phyloP scores from a whole-genome alignment of 2,113 vertebrate genomes.

The Ageneiosus marmoratus region DNA sequence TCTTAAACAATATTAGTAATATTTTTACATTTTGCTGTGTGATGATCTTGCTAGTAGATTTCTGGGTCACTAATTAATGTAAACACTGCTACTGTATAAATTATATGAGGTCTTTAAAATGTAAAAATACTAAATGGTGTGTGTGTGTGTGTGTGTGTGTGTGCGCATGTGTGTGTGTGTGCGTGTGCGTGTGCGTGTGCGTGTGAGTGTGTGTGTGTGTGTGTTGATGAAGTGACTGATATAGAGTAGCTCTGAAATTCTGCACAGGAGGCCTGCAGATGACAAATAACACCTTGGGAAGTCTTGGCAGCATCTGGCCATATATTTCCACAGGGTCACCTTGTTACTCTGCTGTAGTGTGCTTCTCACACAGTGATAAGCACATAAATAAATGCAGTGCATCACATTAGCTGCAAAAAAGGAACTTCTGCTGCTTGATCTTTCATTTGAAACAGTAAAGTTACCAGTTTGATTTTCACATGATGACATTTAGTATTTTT shows the following conservation, averaged over 20 bases:
- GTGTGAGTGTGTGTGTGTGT: constrained; percentile 24
- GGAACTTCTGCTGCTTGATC: not conserved
- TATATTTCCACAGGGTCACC: constrained; percentile 59
- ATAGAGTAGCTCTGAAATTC: constrained; percentile 52
- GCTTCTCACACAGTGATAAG: constrained; percentile 51
- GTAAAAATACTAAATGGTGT: not conserved
- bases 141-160: constrained; percentile 18
- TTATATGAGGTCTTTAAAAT: not conserved
- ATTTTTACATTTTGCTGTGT: not conserved
- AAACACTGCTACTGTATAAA: not conserved
- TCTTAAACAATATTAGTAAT: not conserved
- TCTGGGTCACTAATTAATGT: not conserved
- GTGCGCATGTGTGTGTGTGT: constrained; percentile 22
- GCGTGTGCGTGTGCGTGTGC: not conserved
- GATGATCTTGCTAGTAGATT: not conserved
- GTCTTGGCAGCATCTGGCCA: constrained; percentile 52
- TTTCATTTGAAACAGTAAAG: constrained; percentile 15
- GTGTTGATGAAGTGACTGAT: constrained; percentile 41
- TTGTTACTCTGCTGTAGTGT: constrained; percentile 45
- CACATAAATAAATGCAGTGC: constrained; percentile 39
- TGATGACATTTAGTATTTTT: constrained; percentile 12
- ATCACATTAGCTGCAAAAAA: constrained; percentile 20
- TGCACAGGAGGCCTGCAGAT: constrained; percentile 42
- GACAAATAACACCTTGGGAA: constrained; percentile 54
- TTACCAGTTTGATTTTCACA: constrained; percentile 10